phyloP scores from a whole-genome alignment of 1,140 invertebrate genomes.

The Aphaenogaster ashmeadi region DNA sequence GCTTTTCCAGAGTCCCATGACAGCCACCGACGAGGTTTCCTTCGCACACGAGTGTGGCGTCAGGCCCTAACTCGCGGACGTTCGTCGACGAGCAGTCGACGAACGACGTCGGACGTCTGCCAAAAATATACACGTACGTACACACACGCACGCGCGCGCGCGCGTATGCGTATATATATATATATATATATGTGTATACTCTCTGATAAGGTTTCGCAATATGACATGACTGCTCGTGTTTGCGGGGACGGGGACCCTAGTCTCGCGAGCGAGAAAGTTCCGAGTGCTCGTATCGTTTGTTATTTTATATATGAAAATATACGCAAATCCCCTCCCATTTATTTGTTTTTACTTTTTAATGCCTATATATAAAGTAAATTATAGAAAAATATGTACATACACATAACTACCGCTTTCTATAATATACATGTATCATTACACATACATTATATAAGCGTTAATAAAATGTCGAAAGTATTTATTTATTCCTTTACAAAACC shows the following conservation, averaged over 20 bases:
- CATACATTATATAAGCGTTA: no score
- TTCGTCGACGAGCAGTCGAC: constrained; percentile 20
- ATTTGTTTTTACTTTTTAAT: no score
- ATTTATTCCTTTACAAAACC: no score
- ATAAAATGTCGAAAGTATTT: no score
- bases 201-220: not conserved
- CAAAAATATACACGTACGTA: not conserved
- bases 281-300: no score
- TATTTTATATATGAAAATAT: not conserved
- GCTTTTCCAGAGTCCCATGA: not conserved
- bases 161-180: not conserved
- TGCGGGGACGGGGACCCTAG: not conserved
- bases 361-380: no score
- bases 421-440: no score
- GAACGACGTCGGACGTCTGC: constrained; percentile 33
- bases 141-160: no score
- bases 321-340: not conserved
- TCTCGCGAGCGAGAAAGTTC: no score
- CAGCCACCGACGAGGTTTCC: not conserved
- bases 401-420: no score
- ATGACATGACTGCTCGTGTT: not conserved
- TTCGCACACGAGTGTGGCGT: not conserved
- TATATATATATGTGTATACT: not conserved
- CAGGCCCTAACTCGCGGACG: not conserved
- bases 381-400: no score